phyloP scores from a whole-genome alignment of 2,888 invertebrate genomes.

The Limnephilus rhombicus region DNA sequence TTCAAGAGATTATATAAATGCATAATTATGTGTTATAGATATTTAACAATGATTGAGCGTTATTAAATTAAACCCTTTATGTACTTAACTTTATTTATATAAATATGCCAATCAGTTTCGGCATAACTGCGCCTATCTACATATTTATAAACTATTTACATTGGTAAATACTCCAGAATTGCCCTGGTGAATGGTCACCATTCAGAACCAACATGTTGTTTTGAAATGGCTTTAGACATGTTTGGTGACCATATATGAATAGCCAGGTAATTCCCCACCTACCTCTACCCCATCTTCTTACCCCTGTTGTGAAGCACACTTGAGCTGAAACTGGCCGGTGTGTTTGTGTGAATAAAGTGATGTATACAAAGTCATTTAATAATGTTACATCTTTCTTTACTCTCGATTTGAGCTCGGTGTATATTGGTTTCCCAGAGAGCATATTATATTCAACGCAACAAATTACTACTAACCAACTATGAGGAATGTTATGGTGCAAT shows the following conservation, averaged over 20 bases:
- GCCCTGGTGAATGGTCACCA: too few relatives aligned
- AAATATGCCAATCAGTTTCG: neutral
- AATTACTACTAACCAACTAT: neutral
- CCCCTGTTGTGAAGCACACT: too few relatives aligned
- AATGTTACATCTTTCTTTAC: neutral
- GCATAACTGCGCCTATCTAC: neutral
- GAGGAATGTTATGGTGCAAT: conserved; percentile 57
- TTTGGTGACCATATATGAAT: too few relatives aligned
- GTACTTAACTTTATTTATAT: neutral
- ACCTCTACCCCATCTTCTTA: too few relatives aligned
- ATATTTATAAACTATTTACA: neutral
- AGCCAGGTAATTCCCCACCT: too few relatives aligned
- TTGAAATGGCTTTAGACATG: too few relatives aligned
- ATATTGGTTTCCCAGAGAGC: conserved; percentile 8
- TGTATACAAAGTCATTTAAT: neutral
- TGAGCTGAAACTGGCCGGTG: neutral
- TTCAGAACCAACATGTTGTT: too few relatives aligned
- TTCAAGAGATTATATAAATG: conserved; percentile 7
- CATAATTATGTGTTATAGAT: neutral
- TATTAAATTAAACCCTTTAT: neutral
- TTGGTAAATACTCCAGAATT: too few relatives aligned
- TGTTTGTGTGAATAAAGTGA: neutral
- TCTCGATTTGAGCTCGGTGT: neutral
- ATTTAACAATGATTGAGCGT: neutral
- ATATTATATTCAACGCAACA: conserved; percentile 8